Evolutionary conservation across 2,888 invertebrate species (phyloP).

Genomic region (Clitarchus hookeri): DNA sequence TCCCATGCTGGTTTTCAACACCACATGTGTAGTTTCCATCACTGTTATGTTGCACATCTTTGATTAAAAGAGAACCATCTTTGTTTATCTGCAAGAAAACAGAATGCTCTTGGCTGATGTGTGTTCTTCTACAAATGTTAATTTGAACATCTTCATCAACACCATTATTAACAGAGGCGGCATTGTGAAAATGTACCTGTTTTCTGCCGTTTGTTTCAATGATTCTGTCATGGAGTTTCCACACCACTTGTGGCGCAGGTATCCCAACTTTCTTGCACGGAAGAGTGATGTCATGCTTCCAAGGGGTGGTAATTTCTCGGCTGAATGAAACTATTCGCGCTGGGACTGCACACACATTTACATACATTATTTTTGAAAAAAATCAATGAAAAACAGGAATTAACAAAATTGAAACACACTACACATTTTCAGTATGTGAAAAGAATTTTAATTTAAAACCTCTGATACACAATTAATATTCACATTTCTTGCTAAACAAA

Average conservation of each 20-base stretch:
- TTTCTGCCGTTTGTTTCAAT: slow-evolving; percentile 65
- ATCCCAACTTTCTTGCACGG: slow-evolving; percentile 85
- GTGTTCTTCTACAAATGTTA: slow-evolving; percentile 49
- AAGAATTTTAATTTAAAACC: too few species aligned
- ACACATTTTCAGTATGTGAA: too few species aligned
- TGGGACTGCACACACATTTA: slow-evolving; percentile 63
- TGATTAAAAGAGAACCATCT: slow-evolving; percentile 75
- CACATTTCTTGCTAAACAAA: too few species aligned
- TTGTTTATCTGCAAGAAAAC: slow-evolving; percentile 46
- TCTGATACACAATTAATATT: too few species aligned
- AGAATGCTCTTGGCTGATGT: not conserved
- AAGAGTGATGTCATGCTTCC: slow-evolving; percentile 84
- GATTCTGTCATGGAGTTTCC: slow-evolving; percentile 77
- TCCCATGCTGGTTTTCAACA: slow-evolving; percentile 82
- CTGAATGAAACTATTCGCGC: slow-evolving; percentile 90
- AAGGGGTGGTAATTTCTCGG: slow-evolving; percentile 75
- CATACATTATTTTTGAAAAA: not conserved
- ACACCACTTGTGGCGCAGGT: slow-evolving; percentile 75
- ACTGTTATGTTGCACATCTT: slow-evolving; percentile 78
- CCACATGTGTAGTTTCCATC: slow-evolving; percentile 89
- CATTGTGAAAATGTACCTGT: slow-evolving; percentile 38
- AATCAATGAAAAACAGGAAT: not conserved
- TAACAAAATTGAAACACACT: too few species aligned
- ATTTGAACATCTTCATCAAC: not conserved
- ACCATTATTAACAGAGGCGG: not conserved